Evolutionary conservation across 1,140 invertebrate species (phyloP), one percentile per base, ranked within the genome.

Genomic region (Drosophila bipectinata): DNA sequence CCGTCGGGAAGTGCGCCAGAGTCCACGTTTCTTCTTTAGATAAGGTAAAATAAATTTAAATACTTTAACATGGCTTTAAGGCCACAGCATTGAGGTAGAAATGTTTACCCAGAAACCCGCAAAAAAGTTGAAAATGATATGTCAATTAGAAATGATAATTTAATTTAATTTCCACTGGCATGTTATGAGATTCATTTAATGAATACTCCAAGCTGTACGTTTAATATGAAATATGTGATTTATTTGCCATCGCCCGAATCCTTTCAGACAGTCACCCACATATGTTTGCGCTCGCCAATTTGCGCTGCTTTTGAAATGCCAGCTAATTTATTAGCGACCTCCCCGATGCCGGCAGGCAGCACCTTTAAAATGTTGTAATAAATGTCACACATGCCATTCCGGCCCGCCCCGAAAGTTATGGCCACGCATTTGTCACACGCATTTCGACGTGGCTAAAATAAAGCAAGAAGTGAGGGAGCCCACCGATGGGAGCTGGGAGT

Each of bases 311-410:
- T 82, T 79, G 61, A 87, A 87, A 79, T 76, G 78, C 62, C 32
- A 57, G 78, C 82, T 87, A 87, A 87, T 87, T 87, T 87, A 87
- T 88, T 87, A 82, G 83, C 74, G 24, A 58, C 45, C 68, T 62
- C 26, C 41, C 59, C 45, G 14, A 48, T 24, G 57, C 59, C 52
- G 60, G 21, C 63, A 44, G 55, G 34, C 78, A 60, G 71, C 83
- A 87, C 82, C 82, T 87, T 87, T 60, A 73, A 82, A 88, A 77
- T 72, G 68, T 58, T 82, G 79, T 87, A 88, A 87, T 87, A 87
- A 87, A 87, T 87, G 82, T 87, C 83, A 78, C 82, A 88, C 79
- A 76, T 64, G 78, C 74, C 79, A 49, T 64, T 71, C 51, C 69
- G 49, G 49, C 63, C 63, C 28, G 63, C 73, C 60, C 66, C 64